Conservation (phyloP, 1,140 invertebrate genomes). For the Globodera rostochiensis region DNA sequence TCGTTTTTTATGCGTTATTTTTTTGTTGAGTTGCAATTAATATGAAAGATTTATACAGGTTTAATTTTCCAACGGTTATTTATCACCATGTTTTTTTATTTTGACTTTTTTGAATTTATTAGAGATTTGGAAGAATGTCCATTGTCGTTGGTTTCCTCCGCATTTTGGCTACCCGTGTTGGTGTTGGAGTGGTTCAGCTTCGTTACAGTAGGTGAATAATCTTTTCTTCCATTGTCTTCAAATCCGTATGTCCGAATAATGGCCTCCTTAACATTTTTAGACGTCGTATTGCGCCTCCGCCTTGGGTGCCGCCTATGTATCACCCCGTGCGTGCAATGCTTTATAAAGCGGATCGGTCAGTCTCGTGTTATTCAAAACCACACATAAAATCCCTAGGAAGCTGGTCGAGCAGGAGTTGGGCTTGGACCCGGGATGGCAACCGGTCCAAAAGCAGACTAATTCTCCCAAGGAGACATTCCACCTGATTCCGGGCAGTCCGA, state of each 20-base stretch:
- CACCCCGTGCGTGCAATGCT: slow-evolving; percentile 11
- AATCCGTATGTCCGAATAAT: no score
- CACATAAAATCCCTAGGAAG: not conserved
- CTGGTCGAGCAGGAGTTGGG: not conserved
- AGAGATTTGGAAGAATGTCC: not conserved
- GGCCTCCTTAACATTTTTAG: slow-evolving; percentile 2
- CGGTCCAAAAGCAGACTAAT: not conserved
- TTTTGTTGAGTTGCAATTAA: slow-evolving; percentile 18
- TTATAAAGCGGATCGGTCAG: slow-evolving; percentile 34
- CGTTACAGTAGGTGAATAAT: slow-evolving; percentile 12
- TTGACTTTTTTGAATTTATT: slow-evolving; percentile 7
- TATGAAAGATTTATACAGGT: not conserved
- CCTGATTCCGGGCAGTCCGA: slow-evolving; percentile 1
- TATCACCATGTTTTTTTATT: slow-evolving; percentile 11
- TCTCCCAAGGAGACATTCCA: not conserved
- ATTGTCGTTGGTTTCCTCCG: not conserved
- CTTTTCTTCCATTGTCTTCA: no score
- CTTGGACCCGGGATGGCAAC: slow-evolving; percentile 13
- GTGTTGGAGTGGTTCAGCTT: slow-evolving; percentile 22
- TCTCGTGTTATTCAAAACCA: not conserved
- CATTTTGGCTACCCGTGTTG: slow-evolving; percentile 1
- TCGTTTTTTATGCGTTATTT: not conserved
- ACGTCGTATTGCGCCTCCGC: slow-evolving; percentile 30
- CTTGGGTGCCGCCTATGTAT: slow-evolving; percentile 36
- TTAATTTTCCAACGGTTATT: not conserved